Evolutionary conservation across 2,797 vertebrate genomes (phyloP), one percentile per base, ranked within the genome.

Genomic region (Chaenodraco wilsoni): DNA sequence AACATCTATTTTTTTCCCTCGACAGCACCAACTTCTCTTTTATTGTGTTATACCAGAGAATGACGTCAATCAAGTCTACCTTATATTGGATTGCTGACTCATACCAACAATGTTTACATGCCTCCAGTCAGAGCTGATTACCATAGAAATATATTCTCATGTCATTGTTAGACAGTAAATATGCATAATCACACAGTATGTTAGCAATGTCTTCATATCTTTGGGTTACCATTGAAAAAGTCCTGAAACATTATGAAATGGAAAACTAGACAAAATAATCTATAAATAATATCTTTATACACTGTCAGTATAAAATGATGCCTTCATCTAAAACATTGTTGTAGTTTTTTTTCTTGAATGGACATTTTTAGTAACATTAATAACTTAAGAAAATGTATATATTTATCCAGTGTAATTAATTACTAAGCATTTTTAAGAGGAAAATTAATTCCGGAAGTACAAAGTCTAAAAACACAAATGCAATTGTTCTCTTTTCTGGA

Each of bases 81-180:
- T 58, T 27, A 31, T 16, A 68, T n/a, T 57, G 52, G 33, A 60
- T 69, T 13, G 52, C 56, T 78, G 69, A 76, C 48, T 76, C 66
- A 65, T 48, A 52, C 23, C 31, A 17, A 58, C 56, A 17, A 43
- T 49, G 43, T 68, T 37, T 71, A 17, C 19, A 70, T 62, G 52
- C 44, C 43, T 16, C 17, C 62, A 58, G 62, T 76, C 55, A 55
- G 23, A 50, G 31, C 33, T 65, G 40, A 70, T 65, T 54, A 49
- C 14, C 45, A 44, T 37, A 5, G 55, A 71, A 59, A 1, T 19
- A 31, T 15, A 65, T 40, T n/a, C 58, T 51, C 55, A 27, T 63
- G 43, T 33, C 49, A 60, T 23, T 63, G 50, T 55, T 44, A 19
- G 31, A 21, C 0, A 19, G 21, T 37, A 51, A 56, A 60, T 61